Conservation (phyloP, 2,888 invertebrate species). For the Nephrotoma flavescens region DNA sequence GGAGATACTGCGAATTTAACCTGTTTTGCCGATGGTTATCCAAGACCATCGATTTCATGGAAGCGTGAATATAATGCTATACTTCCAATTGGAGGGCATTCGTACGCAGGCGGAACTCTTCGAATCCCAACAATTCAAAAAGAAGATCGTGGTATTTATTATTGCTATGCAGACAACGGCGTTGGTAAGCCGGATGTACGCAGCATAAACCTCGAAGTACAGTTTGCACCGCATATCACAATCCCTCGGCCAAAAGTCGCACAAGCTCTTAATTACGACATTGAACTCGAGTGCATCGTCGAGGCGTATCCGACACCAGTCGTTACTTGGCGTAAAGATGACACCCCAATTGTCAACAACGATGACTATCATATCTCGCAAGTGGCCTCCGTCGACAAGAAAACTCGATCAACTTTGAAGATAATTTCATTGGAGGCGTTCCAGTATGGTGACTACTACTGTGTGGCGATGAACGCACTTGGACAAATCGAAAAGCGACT, state of each 20-base stretch:
- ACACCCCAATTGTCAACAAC: constrained; percentile 7
- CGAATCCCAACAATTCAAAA: constrained; percentile 24
- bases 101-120: constrained; percentile 21
- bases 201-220: constrained; percentile 27
- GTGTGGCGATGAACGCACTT: constrained; percentile 30
- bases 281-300: constrained; percentile 27
- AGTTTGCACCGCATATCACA: constrained; percentile 28
- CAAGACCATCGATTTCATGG: constrained; percentile 55
- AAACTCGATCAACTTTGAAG: constrained; percentile 5
- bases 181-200: constrained; percentile 26
- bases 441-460: constrained; percentile 29
- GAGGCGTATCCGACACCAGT: constrained; percentile 29
- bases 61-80: constrained; percentile 45
- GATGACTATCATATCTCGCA: constrained; percentile 13
- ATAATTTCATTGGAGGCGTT: not conserved
- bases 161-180: constrained; percentile 28
- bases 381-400: constrained; percentile 21
- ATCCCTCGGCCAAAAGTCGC: constrained; percentile 28
- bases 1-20: constrained; percentile 33
- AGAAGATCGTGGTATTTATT: constrained; percentile 28
- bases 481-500: constrained; percentile 27
- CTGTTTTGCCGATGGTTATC: constrained; percentile 65
- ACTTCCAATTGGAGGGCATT: constrained; percentile 27
- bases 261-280: constrained; percentile 22
- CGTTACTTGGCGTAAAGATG: constrained; percentile 22